Evolutionary conservation across 2,888 invertebrate genomes (phyloP), one percentile per base, ranked within the genome.

Genomic region (Dicyrtomina minuta): DNA sequence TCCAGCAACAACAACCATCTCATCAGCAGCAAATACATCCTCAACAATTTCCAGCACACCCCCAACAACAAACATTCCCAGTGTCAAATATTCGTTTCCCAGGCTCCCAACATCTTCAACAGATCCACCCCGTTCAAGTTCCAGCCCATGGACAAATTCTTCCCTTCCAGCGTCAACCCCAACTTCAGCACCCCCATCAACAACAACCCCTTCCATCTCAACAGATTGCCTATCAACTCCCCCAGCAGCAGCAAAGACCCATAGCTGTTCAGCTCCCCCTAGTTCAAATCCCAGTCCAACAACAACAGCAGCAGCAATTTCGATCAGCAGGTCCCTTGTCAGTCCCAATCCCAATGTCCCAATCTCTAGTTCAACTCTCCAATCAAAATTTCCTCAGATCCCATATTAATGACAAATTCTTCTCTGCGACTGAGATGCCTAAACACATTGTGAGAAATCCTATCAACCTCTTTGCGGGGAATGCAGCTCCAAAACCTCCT

Each of bases 391-490:
- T 66, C 22, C 39, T 59, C 1, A 27, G 56, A 2, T 46, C 59
- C 27, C 58, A 58, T 27, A 51, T 64, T 15, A 41, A 66, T n/a
- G 62, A 62, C 15, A 68, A 68, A 27, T 68, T 62, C 44, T 41
- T 53, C 20, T 17, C 26, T 2, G 17, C 39, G 6, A 41, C 61
- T 22, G 68, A 68, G 27, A 56, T 44, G 0, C 68, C 68, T 2
- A 68, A 68, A 10, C 62, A 68, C 26, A 46, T 62, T 27, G 62
- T 62, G 3, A 39, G 53, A 20, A 68, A 68, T 55, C 68, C 68
- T 2, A 15, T 68, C 4, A 68, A 62, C 33, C 12, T 62, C 12
- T 68, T 62, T 43, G 64, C 51, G 24, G 56, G 56, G 13, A 20
- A 17, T 12, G 22, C 24, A 1, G 20, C 13, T 3, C 17, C n/a